Percentiles rank a stretch among this genome's conserved stretches.
Conservation (phyloP, 1,140 invertebrate genomes). For the Heliconius melpomene region DNA sequence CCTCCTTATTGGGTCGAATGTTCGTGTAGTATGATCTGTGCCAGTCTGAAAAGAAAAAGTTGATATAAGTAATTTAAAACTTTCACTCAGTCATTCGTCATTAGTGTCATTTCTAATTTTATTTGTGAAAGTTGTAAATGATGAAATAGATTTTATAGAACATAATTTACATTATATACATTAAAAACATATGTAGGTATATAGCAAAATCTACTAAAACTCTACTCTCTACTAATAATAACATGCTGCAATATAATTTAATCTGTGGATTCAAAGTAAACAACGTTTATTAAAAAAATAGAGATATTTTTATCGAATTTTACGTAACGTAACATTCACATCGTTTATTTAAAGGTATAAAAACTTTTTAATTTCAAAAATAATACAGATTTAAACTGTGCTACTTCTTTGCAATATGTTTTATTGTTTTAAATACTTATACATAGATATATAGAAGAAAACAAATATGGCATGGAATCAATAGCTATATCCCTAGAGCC, state of each 20-base stretch:
- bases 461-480: slow-evolving; percentile 2
- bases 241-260: neutral
- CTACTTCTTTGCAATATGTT: neutral
- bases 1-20: slow-evolving; percentile 70
- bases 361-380: neutral
- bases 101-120: neutral
- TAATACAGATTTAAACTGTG: neutral
- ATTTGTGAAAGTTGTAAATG: slow-evolving; percentile 7
- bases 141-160: neutral
- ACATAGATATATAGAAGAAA: neutral
- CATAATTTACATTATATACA: neutral
- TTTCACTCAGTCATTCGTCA: neutral
- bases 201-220: no score
- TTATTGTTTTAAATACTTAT: neutral
- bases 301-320: neutral
- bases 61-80: slow-evolving; percentile 14
- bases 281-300: no score
- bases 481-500: neutral
- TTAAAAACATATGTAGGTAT: no score
- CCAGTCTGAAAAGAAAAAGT: slow-evolving; percentile 64
- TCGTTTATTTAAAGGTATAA: neutral
- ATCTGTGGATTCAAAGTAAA: neutral
- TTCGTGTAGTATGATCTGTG: slow-evolving; percentile 74
- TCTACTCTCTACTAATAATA: no score
- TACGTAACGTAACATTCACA: neutral